Conservation (phyloP, 1,140 invertebrate species). For the Drosophila nebulosa region DNA sequence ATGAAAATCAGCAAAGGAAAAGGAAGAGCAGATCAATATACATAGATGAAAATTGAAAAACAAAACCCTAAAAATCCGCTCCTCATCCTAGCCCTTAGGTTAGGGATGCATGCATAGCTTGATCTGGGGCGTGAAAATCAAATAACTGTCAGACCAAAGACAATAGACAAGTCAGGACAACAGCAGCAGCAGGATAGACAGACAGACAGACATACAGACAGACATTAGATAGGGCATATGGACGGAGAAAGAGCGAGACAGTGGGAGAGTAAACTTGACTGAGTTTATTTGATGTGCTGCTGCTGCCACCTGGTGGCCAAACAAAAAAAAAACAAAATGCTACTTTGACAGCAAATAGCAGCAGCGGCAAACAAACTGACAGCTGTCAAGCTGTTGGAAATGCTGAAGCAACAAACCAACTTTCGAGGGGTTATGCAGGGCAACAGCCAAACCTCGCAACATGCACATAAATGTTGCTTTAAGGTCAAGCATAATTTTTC, state of each 20-base stretch:
- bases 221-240: constrained; percentile 31
- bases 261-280: constrained; percentile 13
- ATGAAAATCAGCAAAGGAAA: background rate
- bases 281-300: constrained; percentile 24
- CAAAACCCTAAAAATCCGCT: too few relatives aligned
- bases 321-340: constrained; percentile 22
- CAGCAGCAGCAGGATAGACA: background rate
- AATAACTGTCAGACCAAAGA: constrained; percentile 54
- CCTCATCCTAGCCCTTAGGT: too few relatives aligned
- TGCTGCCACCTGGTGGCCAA: constrained; percentile 17
- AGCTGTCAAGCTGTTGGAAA: constrained; percentile 49
- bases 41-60: background rate
- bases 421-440: background rate
- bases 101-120: too few relatives aligned
- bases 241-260: background rate
- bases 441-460: background rate
- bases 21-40: background rate
- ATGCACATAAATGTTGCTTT: constrained; percentile 32
- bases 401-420: background rate
- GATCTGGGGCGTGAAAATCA: constrained; percentile 7
- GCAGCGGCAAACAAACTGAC: constrained; percentile 34
- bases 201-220: constrained; percentile 5
- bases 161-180: constrained; percentile 15
- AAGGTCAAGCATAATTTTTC: constrained; percentile 67
- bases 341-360: constrained; percentile 48